Percentiles rank a stretch among this genome's conserved stretches.
Evolutionary conservation across 1,140 invertebrate species (phyloP).

Genomic region (Brachionus calyciflorus): DNA sequence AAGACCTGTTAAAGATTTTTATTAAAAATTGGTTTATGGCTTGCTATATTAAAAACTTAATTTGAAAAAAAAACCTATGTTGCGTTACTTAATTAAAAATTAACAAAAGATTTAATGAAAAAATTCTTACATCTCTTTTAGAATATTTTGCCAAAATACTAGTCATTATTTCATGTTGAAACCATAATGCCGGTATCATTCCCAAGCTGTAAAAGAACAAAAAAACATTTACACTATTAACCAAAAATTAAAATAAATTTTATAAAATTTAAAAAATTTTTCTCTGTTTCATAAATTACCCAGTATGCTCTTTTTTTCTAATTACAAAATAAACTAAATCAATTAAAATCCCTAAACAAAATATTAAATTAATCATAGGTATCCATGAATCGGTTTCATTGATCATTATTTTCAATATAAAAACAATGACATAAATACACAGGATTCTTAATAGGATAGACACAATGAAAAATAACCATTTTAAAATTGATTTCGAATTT

Average conservation of each 20-base stretch:
- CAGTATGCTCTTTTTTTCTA: constrained; percentile 21
- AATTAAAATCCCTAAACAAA: constrained; percentile 4
- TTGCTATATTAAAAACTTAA: too few relatives aligned
- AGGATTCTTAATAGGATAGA: background rate
- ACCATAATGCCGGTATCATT: constrained; percentile 28
- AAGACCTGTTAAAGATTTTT: too few relatives aligned
- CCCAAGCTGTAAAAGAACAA: constrained; percentile 23
- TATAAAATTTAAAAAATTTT: background rate
- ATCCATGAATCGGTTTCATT: constrained; percentile 36
- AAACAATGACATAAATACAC: constrained; percentile 4
- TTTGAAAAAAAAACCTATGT: too few relatives aligned
- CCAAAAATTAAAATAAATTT: background rate
- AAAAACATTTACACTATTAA: constrained; percentile 11
- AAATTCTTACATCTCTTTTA: background rate
- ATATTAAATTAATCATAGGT: constrained; percentile 1
- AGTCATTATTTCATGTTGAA: constrained; percentile 40
- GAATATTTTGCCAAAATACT: constrained; percentile 25
- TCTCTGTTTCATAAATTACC: too few relatives aligned
- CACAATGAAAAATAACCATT: background rate
- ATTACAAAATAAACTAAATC: constrained; percentile 18
- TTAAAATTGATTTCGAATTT: background rate
- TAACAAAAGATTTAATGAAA: too few relatives aligned
- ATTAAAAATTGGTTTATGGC: too few relatives aligned
- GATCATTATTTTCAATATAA: constrained; percentile 11
- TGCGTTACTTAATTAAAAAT: too few relatives aligned